Evolutionary conservation across 2,113 vertebrate species (phyloP).

Genomic region (Nanorana parkeri): DNA sequence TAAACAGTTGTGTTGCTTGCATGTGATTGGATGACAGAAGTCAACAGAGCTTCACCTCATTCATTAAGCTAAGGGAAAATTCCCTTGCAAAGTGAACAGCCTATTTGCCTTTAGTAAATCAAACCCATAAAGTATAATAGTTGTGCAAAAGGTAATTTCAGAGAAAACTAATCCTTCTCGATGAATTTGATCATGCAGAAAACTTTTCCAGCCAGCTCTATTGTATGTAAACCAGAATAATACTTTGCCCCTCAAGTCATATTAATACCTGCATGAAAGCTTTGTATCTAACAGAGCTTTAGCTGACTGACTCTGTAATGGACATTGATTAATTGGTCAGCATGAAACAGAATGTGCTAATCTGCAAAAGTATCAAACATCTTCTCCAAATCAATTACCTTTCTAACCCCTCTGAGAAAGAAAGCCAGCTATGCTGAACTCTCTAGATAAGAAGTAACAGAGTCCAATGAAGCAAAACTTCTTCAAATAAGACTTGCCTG

Average conservation of each 20-base stretch:
- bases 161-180: too few relatives aligned
- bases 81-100: too few relatives aligned
- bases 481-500: not conserved
- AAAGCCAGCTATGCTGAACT: not conserved
- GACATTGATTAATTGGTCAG: conserved; percentile 36
- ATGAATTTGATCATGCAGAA: too few relatives aligned
- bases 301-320: conserved; percentile 20
- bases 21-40: too few relatives aligned
- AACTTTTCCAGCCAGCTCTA: too few relatives aligned
- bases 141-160: too few relatives aligned
- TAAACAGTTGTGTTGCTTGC: too few relatives aligned
- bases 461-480: not conserved
- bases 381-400: conserved; percentile 32
- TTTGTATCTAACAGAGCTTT: not conserved
- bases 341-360: conserved; percentile 9
- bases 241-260: not conserved
- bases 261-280: not conserved
- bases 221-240: not conserved
- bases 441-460: not conserved
- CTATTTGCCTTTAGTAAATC: too few relatives aligned
- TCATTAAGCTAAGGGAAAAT: too few relatives aligned
- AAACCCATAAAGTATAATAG: too few relatives aligned
- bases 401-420: conserved; percentile 6
- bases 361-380: conserved; percentile 23
- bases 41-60: too few relatives aligned